Evolutionary conservation across 1,140 invertebrate species (phyloP).

Genomic region (Cecropterus lyciades): DNA sequence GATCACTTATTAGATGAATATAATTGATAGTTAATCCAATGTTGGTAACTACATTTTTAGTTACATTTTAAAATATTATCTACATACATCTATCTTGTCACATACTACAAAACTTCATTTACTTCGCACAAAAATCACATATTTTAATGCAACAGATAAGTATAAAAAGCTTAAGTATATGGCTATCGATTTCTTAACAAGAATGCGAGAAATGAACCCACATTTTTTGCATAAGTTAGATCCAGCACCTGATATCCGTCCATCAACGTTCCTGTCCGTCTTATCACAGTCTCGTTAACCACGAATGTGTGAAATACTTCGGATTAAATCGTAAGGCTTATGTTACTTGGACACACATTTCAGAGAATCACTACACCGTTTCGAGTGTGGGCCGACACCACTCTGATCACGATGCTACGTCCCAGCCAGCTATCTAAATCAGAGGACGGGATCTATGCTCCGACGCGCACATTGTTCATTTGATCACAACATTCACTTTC

Average conservation of each 20-base stretch:
- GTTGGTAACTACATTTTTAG: too few species aligned
- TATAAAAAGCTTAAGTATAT: too few species aligned
- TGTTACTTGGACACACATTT: conserved; percentile 16
- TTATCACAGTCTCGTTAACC: conserved; percentile 43
- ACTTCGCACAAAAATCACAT: too few species aligned
- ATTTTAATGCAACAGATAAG: too few species aligned
- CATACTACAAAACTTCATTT: too few species aligned
- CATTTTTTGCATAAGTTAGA: conserved; percentile 24
- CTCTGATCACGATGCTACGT: not conserved
- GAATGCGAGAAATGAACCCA: conserved; percentile 27
- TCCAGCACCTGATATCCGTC: conserved; percentile 65
- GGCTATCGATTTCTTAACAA: conserved; percentile 10
- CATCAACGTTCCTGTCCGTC: conserved; percentile 50
- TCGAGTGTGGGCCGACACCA: conserved; percentile 7
- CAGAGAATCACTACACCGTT: not conserved
- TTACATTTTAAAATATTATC: too few species aligned
- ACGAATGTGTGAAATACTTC: conserved; percentile 23
- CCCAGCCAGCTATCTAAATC: conserved; percentile 17
- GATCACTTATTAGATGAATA: too few species aligned
- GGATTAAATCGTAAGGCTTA: conserved; percentile 13
- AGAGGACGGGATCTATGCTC: conserved; percentile 63
- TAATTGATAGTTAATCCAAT: too few species aligned
- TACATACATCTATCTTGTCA: too few species aligned
- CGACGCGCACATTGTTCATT: conserved; percentile 66
- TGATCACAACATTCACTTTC: conserved; percentile 64